Base-by-base conservation (phyloP, 2,797 vertebrate species). In the Hozukius guyotensis region DNA sequence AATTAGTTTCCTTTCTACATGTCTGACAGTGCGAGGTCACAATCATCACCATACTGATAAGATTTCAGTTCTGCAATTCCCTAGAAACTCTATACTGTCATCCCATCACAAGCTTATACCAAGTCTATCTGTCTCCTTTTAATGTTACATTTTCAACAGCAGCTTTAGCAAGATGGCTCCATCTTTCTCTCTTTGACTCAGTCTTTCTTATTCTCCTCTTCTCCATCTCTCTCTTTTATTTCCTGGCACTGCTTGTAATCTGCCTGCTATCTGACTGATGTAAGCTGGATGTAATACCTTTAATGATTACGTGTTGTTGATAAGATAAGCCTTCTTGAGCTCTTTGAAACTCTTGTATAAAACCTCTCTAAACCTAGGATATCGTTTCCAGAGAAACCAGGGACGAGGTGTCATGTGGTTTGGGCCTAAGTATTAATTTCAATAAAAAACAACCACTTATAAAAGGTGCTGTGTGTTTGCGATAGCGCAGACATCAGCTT, bases 211-310 rank as follows among this genome's bases (percentile, higher is more conserved):
- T 64, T 56, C 36, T 67, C 32, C 27, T 49, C 18, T 57, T 66
- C 71, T 56, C 49, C 18, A 27, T 53, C 38, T 60, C 61, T 71
- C 25, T 75, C 59, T 72, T 32, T 70, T 67, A 64, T 62, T 80
- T 36, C 71, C 25, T 29, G 56, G 42, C 64, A 85, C 56, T 38
- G 67, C 61, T 64, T 36, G 73, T 84, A 80, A 85, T 83, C 78
- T 82, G 72, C 77, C 71, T 64, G 59, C 72, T 90, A 89, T 91
- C 83, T 82, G 85, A 71, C 87, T 93, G 87, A 91, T 91, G 93
- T 91, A 93, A 93, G 78, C 84, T 63, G 62, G 77, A 79, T 89
- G 90, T 90, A 92, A 92, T 85, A 75, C 75, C 74, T 79, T 78
- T 78, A 87, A 89, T 91, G 81, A 89, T 89, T 72, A 81, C 66